Percentiles rank a stretch among this genome's conserved stretches.
These are phyloP conservation scores for Xenus cinereus DNA, from an alignment of 2,113 vertebrate species.

Conservation along the genomic window DNA sequence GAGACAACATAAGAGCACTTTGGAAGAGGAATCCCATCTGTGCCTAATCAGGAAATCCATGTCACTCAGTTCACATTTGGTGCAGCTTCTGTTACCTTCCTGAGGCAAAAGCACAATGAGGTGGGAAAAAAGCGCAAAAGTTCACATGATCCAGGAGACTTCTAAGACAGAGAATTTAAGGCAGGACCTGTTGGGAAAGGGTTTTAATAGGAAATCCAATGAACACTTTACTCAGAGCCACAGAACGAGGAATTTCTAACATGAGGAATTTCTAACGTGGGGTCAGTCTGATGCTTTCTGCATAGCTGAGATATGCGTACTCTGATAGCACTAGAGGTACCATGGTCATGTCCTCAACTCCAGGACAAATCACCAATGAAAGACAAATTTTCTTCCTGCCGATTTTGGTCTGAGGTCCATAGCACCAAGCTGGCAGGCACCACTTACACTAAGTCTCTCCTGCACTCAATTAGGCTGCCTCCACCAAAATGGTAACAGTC, in stretches of 20 bases:
- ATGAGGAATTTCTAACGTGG: background rate
- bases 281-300: background rate
- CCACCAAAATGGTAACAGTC: background rate
- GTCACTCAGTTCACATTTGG: background rate
- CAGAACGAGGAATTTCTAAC: background rate
- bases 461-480: background rate
- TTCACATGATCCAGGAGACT: background rate
- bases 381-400: background rate
- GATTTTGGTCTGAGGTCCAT: background rate
- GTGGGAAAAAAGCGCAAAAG: background rate
- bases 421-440: background rate
- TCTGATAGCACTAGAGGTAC: background rate
- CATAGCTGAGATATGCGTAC: rapidly evolving
- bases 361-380: background rate
- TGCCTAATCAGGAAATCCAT: background rate
- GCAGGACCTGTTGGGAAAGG: background rate
- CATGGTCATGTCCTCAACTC: background rate
- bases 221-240: background rate
- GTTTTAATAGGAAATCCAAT: background rate
- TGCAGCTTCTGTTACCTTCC: background rate
- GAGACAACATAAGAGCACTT: background rate
- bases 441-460: background rate
- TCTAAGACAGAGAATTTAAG: background rate
- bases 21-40: background rate
- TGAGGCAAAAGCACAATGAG: background rate